Percentiles rank a stretch among this genome's conserved stretches.
phyloP scores from a whole-genome alignment of 2,797 vertebrate genomes.

The Poeciliopsis turneri region DNA sequence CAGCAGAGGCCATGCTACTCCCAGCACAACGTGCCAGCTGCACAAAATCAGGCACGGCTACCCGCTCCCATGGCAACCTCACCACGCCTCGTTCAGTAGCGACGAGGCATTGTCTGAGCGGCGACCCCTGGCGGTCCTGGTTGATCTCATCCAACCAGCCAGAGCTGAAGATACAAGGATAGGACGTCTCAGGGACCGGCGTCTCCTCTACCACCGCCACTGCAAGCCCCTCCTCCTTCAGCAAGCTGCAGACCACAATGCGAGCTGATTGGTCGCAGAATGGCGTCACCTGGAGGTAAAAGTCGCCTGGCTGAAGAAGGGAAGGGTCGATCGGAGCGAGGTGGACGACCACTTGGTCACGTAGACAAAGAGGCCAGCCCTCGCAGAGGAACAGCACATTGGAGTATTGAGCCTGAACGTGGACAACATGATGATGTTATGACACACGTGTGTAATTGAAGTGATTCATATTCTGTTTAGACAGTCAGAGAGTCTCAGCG shows the following conservation, averaged over 20 bases:
- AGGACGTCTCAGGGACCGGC: slow-evolving; percentile 78
- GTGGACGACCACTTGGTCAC: slow-evolving; percentile 85
- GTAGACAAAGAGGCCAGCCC: slow-evolving; percentile 91
- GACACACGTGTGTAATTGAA: not conserved
- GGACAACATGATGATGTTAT: slow-evolving; percentile 7
- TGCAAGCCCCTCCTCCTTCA: slow-evolving; percentile 77
- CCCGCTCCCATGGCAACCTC: slow-evolving; percentile 85
- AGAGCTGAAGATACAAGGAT: slow-evolving; percentile 83
- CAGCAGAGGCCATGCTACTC: slow-evolving; percentile 69
- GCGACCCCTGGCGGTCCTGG: slow-evolving; percentile 63
- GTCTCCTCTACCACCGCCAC: slow-evolving; percentile 79
- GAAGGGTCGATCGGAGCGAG: slow-evolving; percentile 83
- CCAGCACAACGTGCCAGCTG: slow-evolving; percentile 49
- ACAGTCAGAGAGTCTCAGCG: not conserved
- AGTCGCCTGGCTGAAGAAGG: slow-evolving; percentile 86
- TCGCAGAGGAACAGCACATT: slow-evolving; percentile 85
- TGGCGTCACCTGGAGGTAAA: slow-evolving; percentile 88
- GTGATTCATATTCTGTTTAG: not conserved
- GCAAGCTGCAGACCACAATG: slow-evolving; percentile 85
- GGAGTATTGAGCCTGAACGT: slow-evolving; percentile 82
- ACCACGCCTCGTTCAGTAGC: slow-evolving; percentile 83
- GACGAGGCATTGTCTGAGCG: slow-evolving; percentile 84
- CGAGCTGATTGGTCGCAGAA: slow-evolving; percentile 75
- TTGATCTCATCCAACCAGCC: slow-evolving; percentile 86
- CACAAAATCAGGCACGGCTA: slow-evolving; percentile 85